A percentile compares a stretch with the other conserved stretches of the same genome.
These are phyloP conservation scores for Cheilosia scutellata DNA, from an alignment of 2,888 invertebrate genomes.

Conservation along the genomic window DNA sequence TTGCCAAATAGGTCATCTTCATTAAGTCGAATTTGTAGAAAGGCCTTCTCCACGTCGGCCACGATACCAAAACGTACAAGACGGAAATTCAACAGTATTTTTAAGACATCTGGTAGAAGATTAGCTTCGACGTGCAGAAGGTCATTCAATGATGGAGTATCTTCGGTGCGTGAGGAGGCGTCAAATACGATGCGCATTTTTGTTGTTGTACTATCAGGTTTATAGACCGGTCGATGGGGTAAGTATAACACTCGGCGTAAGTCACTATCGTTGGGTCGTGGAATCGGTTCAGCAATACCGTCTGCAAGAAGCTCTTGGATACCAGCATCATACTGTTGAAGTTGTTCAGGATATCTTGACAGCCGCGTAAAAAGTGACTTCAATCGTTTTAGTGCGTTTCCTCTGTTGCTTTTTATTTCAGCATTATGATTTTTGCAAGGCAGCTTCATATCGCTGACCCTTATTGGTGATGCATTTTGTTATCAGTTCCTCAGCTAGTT, in stretches of 20 bases:
- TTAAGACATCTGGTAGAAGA: constrained; percentile 38
- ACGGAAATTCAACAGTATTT: constrained; percentile 29
- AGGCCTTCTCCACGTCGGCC: constrained; percentile 31
- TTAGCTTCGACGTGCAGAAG: constrained; percentile 16
- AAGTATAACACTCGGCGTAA: constrained; percentile 17
- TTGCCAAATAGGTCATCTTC: constrained; percentile 26
- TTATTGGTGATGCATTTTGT: constrained; percentile 36
- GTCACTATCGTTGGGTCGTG: neutral
- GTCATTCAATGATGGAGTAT: constrained; percentile 28
- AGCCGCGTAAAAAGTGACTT: constrained; percentile 19
- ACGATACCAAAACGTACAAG: constrained; percentile 17
- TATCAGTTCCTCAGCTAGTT: constrained; percentile 24
- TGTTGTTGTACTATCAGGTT: constrained; percentile 31
- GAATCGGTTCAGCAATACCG: constrained; percentile 18
- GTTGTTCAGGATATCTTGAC: constrained; percentile 31
- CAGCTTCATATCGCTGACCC: constrained; percentile 38
- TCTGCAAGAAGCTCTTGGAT: constrained; percentile 29
- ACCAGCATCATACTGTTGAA: constrained; percentile 28
- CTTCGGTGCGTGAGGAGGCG: constrained; percentile 15
- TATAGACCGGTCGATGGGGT: constrained; percentile 22
- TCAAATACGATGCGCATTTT: constrained; percentile 36
- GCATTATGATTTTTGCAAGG: constrained; percentile 35
- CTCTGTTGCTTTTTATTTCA: constrained; percentile 18
- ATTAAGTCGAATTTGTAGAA: constrained; percentile 25
- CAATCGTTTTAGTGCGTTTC: constrained; percentile 7